Evolutionary conservation across 2,113 vertebrate species (phyloP).

Genomic region (Ophiodon elongatus): DNA sequence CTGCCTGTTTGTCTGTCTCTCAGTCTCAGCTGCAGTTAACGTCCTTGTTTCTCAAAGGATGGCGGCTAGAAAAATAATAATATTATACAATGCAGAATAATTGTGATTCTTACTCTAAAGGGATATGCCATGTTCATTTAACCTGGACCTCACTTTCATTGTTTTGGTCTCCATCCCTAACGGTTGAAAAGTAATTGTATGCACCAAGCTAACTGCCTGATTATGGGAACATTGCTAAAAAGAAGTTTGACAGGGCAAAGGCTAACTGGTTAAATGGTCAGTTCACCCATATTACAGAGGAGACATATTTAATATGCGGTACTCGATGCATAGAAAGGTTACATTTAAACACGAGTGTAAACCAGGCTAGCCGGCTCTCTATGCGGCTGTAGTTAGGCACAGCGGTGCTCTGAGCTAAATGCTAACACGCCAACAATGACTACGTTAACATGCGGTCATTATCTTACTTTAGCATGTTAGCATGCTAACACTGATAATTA

Average conservation of each 20-base stretch:
- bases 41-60: background rate
- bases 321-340: background rate
- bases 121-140: background rate
- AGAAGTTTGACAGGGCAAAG: too few relatives aligned
- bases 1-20: conserved; percentile 46
- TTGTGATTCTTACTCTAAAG: background rate
- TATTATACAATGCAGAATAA: background rate
- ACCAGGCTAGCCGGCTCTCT: too few relatives aligned
- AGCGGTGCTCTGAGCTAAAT: too few relatives aligned
- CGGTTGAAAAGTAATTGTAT: background rate
- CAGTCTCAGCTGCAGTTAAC: conserved; percentile 27
- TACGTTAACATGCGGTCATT: too few relatives aligned
- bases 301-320: background rate
- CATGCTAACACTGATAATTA: too few relatives aligned
- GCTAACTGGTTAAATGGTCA: background rate
- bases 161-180: background rate
- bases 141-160: background rate
- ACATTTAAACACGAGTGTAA: too few relatives aligned
- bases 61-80: background rate
- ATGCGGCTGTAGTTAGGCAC: too few relatives aligned
- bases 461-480: too few relatives aligned
- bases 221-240: too few relatives aligned
- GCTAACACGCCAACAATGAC: too few relatives aligned
- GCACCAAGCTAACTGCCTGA: background rate
- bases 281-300: background rate